These are phyloP conservation scores for Cyrtonyx montezumae DNA, from an alignment of 2,113 vertebrate genomes.

Conservation along the genomic window DNA sequence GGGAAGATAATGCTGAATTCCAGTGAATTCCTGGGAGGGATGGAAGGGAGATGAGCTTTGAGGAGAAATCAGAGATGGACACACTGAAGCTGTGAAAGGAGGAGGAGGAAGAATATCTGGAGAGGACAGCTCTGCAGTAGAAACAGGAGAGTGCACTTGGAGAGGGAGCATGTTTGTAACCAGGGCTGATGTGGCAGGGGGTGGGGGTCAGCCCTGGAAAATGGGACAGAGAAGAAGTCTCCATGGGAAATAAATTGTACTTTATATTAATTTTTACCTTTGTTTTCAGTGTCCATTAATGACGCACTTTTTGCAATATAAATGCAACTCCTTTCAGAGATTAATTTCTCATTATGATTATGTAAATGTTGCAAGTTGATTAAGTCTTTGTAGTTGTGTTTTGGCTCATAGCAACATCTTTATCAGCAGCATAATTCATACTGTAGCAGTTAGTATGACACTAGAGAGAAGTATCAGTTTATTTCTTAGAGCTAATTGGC, in stretches of 20 bases:
- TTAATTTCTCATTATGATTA: constrained; percentile 55
- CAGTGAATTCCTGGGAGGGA: not conserved
- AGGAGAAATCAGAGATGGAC: no score
- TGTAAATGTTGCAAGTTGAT: constrained; percentile 59
- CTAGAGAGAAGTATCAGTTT: constrained; percentile 58
- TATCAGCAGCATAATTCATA: constrained; percentile 65
- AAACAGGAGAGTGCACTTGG: not conserved
- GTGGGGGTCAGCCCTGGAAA: not conserved
- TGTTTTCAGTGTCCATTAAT: not conserved
- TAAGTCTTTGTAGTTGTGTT: constrained; percentile 65
- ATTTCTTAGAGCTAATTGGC: constrained; percentile 73
- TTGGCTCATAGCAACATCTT: constrained; percentile 63
- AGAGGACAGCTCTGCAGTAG: not conserved
- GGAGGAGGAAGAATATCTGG: not conserved
- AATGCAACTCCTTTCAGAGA: constrained; percentile 38
- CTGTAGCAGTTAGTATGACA: constrained; percentile 51
- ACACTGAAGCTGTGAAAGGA: not conserved
- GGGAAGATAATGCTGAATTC: not conserved
- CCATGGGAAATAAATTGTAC: not conserved
- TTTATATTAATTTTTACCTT: constrained; percentile 33
- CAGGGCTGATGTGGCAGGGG: not conserved
- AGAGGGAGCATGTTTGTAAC: not conserved
- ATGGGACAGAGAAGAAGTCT: not conserved
- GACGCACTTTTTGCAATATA: not conserved
- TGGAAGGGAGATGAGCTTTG: not conserved